Base-by-base conservation (phyloP, 2,797 vertebrate species). In the Poecilia velifera region DNA sequence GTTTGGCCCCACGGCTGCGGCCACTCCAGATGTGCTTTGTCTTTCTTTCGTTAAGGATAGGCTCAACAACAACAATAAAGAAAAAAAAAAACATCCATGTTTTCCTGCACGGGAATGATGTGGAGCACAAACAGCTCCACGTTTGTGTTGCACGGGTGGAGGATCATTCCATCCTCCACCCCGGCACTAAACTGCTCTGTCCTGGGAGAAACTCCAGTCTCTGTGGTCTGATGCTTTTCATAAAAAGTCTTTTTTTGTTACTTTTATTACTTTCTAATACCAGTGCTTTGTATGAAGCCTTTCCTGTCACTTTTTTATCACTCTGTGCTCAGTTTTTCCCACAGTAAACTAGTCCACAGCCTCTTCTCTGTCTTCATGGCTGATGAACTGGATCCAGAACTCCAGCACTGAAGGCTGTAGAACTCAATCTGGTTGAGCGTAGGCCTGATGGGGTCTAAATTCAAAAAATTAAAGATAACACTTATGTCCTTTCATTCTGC, bases 21-120 rank as follows among this genome's bases (percentile, higher is more conserved):
- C 51, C 51, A 1, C 90, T 92, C 94, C 95, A 96, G 94, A 95
- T 96, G 95, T 95, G 92, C 90, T 89, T 82, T 25, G 72, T 94
- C 92, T 94, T 87, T 89, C 82, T 88, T 75, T 86, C 22, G 79
- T 84, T 84, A 89, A 82, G 57, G 77, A 78, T 84, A 9, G 76
- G 79, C 77, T 87, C 83, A 83, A 84, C 90, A 25, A 9, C 20
- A 53, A 25, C 7, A 3, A 9, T 31, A 7, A 9, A 51, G 8
- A 2, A 22, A 8, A 8, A 25, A 53, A 9, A 9, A 9, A 45
- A 45, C 8, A 12, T 45, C 43, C 2, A 9, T 45, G 43, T 45
- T 45, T 45, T 45, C 43, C 28, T 62, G 31, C 77, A 82, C 41
- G 76, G 68, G 64, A 79, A 45, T 71, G 81, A 88, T 76, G 82